phyloP scores from a whole-genome alignment of 2,888 invertebrate genomes.

The Erpobdella octoculata region DNA sequence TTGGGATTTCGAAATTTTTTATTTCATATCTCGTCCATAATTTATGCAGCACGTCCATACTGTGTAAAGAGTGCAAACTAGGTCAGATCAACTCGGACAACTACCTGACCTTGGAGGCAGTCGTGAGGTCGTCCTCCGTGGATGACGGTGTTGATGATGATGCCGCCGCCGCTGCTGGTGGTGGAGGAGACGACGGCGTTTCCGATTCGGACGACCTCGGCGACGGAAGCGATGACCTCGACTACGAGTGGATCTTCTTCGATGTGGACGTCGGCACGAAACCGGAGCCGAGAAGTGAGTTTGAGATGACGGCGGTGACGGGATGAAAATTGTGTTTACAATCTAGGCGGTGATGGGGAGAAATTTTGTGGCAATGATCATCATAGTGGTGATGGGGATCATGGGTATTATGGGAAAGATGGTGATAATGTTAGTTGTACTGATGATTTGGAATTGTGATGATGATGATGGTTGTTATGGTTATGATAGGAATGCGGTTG shows the following conservation, averaged over 20 bases:
- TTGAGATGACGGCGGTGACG: background rate
- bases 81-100: conserved; percentile 13
- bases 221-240: background rate
- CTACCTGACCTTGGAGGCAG: conserved; percentile 9
- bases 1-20: too few relatives aligned
- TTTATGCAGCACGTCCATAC: conserved; percentile 6
- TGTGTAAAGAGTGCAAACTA: conserved; percentile 1
- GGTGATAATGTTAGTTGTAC: conserved; percentile 5
- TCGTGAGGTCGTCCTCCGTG: background rate
- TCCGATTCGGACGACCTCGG: background rate
- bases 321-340: background rate
- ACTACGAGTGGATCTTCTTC: conserved; percentile 17
- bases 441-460: conserved; percentile 19
- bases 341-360: background rate
- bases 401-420: conserved; percentile 15
- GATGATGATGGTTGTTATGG: conserved; percentile 13
- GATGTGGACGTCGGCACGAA: too few relatives aligned
- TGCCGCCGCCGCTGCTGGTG: background rate
- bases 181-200: background rate
- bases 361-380: background rate
- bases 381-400: background rate
- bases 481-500: background rate
- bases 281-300: too few relatives aligned
- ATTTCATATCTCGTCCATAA: background rate
- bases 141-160: conserved; percentile 9